Conservation (phyloP, 1,140 invertebrate species). For the Aleiodes sp. region DNA sequence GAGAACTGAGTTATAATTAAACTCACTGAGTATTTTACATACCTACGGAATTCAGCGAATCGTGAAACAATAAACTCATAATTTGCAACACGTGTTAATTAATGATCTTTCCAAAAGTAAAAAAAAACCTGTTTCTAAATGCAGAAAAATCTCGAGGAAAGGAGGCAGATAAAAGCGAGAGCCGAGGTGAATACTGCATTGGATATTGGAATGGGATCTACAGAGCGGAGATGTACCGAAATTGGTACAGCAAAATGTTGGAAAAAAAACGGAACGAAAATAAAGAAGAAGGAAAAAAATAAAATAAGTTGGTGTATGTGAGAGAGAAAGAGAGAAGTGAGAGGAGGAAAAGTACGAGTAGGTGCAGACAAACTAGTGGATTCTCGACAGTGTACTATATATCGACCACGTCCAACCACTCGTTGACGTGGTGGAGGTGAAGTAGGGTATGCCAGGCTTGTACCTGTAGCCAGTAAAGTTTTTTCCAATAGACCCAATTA, state of each 20-base stretch:
- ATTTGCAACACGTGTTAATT: background rate
- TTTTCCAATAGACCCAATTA: slow-evolving; percentile 42
- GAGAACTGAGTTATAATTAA: slow-evolving; percentile 33
- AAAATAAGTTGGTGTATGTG: background rate
- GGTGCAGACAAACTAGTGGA: background rate
- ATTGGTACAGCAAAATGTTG: background rate
- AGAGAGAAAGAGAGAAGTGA: background rate
- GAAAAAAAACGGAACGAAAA: too few species aligned
- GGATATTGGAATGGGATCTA: background rate
- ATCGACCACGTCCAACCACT: slow-evolving; percentile 16
- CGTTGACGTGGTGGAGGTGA: slow-evolving; percentile 21
- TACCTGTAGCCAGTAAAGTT: slow-evolving; percentile 33
- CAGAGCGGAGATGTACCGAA: slow-evolving; percentile 1
- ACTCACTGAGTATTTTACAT: slow-evolving; percentile 4
- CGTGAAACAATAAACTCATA: background rate
- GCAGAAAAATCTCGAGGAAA: background rate
- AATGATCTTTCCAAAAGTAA: background rate
- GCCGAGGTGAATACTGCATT: background rate
- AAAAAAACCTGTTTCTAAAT: background rate
- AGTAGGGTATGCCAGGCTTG: background rate
- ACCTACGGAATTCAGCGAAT: background rate
- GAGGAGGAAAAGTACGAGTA: background rate
- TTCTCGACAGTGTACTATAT: background rate
- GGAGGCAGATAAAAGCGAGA: background rate
- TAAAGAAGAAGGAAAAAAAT: background rate